A percentile compares a stretch with the other conserved stretches of the same genome.
These are phyloP conservation scores for Platygyra sinensis DNA, from an alignment of 64 coral and sea anemone species.

Conservation along the genomic window DNA sequence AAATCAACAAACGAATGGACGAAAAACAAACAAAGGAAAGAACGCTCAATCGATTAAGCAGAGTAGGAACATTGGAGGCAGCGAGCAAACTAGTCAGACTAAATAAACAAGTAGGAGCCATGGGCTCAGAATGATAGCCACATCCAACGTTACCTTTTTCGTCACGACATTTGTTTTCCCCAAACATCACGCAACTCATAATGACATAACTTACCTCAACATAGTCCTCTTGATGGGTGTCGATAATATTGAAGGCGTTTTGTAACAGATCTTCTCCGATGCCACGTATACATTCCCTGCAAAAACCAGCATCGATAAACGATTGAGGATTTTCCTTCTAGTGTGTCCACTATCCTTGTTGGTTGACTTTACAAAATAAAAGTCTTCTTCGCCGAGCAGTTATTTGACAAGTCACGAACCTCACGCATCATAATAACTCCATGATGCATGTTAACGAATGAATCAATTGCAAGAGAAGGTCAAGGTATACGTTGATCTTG, in stretches of 20 bases:
- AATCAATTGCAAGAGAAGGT: too few relatives aligned
- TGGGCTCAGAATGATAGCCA: background rate
- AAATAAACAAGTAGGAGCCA: too few relatives aligned
- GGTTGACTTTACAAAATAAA: too few relatives aligned
- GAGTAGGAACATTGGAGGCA: background rate
- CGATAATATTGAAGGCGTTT: constrained; percentile 69
- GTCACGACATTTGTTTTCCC: background rate
- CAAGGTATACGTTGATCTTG: too few relatives aligned
- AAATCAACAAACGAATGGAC: background rate
- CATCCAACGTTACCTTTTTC: background rate
- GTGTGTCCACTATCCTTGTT: too few relatives aligned
- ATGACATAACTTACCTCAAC: constrained; percentile 71
- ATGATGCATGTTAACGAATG: too few relatives aligned
- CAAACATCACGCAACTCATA: background rate
- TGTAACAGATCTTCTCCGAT: constrained; percentile 68
- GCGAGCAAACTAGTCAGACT: too few relatives aligned
- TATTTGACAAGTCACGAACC: too few relatives aligned
- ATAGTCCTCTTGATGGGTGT: constrained; percentile 61
- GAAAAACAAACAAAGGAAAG: background rate
- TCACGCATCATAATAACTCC: too few relatives aligned
- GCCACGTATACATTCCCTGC: constrained; percentile 77
- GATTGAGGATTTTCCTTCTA: background rate
- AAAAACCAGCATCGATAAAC: background rate
- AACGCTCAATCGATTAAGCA: background rate
- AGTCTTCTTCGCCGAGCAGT: too few relatives aligned